Evolutionary conservation across 2,888 invertebrate genomes (phyloP).

Genomic region (Cheilosia impressa): DNA sequence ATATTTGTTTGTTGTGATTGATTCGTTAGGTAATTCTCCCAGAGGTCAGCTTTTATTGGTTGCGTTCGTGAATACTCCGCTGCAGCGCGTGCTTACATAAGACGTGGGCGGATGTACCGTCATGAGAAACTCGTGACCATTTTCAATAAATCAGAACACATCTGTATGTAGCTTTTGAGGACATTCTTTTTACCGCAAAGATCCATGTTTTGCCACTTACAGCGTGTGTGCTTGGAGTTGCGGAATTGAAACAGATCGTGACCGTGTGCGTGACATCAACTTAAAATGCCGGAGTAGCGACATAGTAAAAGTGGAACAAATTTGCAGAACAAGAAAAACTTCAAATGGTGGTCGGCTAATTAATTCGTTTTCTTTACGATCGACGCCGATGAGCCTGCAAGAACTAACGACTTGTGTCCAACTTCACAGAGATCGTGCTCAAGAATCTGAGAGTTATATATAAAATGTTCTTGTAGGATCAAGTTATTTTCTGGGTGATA

Average conservation of each 20-base stretch:
- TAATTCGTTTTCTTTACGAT: background rate
- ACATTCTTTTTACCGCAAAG: no score
- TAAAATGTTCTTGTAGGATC: background rate
- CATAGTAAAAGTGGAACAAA: conserved; percentile 59
- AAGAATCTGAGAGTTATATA: background rate
- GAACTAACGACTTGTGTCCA: no score
- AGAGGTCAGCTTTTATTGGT: conserved; percentile 40
- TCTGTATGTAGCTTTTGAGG: background rate
- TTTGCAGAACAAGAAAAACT: background rate
- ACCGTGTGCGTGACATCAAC: conserved; percentile 20
- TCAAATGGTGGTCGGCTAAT: background rate
- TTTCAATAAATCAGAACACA: background rate
- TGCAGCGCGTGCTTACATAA: conserved; percentile 31
- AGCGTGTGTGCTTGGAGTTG: background rate
- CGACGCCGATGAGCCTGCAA: no score
- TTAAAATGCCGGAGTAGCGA: background rate
- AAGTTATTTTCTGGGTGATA: background rate
- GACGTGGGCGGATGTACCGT: background rate
- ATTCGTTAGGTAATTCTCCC: conserved; percentile 45
- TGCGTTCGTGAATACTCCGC: background rate
- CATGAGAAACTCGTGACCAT: no score
- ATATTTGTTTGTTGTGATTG: conserved; percentile 9
- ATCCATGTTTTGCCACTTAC: no score
- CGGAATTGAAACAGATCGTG: conserved; percentile 23
- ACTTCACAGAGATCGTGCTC: no score